phyloP scores from a whole-genome alignment of 2,113 vertebrate species.

The Myocastor coypus region DNA sequence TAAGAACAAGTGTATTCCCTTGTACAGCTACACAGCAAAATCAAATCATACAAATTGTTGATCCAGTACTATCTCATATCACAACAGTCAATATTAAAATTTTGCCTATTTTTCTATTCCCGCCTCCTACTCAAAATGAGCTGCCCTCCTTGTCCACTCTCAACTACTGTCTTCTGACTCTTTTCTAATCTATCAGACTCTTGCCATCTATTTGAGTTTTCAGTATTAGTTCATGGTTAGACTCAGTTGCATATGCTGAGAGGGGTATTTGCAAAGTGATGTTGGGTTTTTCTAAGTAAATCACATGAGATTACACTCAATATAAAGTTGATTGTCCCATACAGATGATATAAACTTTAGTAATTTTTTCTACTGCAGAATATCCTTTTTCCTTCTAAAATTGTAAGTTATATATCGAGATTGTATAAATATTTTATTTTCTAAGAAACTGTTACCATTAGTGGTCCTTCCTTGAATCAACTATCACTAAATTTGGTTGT shows the following conservation, averaged over 20 bases:
- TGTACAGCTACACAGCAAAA: background rate
- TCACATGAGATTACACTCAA: fast-evolving
- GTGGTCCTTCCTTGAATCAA: background rate
- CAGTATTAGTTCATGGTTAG: background rate
- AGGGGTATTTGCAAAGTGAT: background rate
- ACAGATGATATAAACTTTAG: background rate
- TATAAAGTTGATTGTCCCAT: background rate
- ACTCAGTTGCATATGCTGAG: background rate
- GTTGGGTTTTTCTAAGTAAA: background rate
- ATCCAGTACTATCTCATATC: background rate
- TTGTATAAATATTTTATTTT: background rate
- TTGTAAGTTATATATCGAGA: background rate
- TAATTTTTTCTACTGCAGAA: background rate
- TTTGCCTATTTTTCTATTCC: background rate
- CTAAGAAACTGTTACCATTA: background rate
- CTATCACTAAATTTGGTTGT: background rate
- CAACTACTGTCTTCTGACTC: background rate
- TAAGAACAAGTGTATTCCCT: background rate
- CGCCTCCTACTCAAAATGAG: background rate
- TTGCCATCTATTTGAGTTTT: background rate
- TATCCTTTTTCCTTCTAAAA: background rate
- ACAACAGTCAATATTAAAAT: too few relatives aligned
- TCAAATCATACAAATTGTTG: background rate
- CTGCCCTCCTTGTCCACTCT: background rate
- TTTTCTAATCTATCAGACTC: background rate